Percentiles rank a stretch among this genome's conserved stretches.
Evolutionary conservation across 2,888 invertebrate genomes (phyloP).

Genomic region (Amiota communis): DNA sequence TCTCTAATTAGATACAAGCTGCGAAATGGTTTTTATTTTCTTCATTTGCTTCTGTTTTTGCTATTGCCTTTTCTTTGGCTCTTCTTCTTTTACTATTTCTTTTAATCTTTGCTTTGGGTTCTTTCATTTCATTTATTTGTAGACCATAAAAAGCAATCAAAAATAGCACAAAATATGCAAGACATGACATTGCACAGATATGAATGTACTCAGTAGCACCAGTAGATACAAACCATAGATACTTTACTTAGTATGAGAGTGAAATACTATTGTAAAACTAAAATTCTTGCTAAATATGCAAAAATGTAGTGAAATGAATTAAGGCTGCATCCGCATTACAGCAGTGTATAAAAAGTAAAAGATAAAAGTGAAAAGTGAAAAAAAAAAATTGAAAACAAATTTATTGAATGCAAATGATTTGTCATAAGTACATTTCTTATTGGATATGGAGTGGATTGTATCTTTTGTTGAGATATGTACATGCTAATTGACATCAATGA

Average conservation of each 20-base stretch:
- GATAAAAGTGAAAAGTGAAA: not conserved
- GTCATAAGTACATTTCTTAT: no score
- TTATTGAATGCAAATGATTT: no score
- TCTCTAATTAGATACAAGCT: constrained; percentile 67
- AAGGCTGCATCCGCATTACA: not conserved
- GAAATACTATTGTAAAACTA: no score
- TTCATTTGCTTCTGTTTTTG: not conserved
- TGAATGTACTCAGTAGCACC: constrained; percentile 1
- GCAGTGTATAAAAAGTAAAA: not conserved
- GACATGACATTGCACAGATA: constrained; percentile 35
- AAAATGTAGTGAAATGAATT: no score
- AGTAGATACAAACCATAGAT: constrained; percentile 2
- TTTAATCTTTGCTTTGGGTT: not conserved
- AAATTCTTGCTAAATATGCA: no score
- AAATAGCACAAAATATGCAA: constrained; percentile 22
- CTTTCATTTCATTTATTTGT: not conserved
- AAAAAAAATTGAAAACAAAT: no score
- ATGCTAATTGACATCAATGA: no score
- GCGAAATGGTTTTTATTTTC: constrained; percentile 45
- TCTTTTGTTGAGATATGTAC: no score
- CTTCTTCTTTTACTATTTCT: no score
- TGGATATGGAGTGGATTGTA: no score
- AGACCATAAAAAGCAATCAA: constrained; percentile 17
- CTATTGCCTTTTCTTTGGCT: no score
- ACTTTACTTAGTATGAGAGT: not conserved